Base-by-base conservation (phyloP, 1,140 invertebrate species). In the Mesaphorura yosii region DNA sequence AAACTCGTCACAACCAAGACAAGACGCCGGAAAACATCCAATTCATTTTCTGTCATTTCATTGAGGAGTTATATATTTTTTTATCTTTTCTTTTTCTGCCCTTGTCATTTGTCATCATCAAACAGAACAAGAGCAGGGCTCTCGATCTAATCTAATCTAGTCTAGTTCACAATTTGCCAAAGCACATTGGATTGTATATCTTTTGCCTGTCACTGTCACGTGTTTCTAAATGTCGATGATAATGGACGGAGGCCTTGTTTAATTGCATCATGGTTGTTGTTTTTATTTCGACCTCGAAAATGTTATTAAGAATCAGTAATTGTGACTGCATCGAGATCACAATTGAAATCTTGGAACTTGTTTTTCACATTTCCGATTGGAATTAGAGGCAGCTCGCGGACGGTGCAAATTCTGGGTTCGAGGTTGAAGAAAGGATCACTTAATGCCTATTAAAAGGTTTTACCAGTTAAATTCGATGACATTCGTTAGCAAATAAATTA, bases 371-470 rank as follows among this genome's bases (percentile, higher is more conserved):
- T 59, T 1, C 50, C 38, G 7, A 39, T 10, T 2, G 59, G 59
- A 15, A 51, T 34, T 3, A 51, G 29, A 12, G 59, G 59, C n/a
- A 61, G 34, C 12, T 61, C 55, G 12, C 42, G 31, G 27, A 73
- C 65, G 46, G 70, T 68, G 44, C 73, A 72, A 15, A 75, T 71
- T 4, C 76, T 58, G 2, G 77, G 77, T 40, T 71, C 66, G 6
- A 66, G 72, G 61, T 73, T 76, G 61, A 79, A 77, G 65, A 76
- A 78, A 1, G 65, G 65, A 67, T 78, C 74, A 7, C 73, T 56
- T 7, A 78, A 62, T 1, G 76, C 75, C 73, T 76, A 60, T 4
- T 64, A 62, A 48, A 57, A 44, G 46, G 44, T 22, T 51, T 22
- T 40, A 50, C 37, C 15, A 58, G 63, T 4, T 59, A 45, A 60